These are phyloP conservation scores for Cremastinae sp. DNA, from an alignment of 2,888 invertebrate genomes.

Conservation along the genomic window DNA sequence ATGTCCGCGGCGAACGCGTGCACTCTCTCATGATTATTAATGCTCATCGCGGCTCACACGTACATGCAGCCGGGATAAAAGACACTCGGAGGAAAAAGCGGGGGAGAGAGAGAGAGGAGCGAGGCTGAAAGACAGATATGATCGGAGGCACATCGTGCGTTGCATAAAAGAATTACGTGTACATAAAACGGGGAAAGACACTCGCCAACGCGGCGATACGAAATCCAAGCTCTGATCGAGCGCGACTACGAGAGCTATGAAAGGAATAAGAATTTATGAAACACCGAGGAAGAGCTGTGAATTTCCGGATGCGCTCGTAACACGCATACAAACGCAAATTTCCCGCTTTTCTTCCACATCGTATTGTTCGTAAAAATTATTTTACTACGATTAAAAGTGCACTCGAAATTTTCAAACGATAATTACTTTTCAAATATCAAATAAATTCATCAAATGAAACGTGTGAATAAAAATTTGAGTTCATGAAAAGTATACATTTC, in stretches of 20 bases:
- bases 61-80: constrained; percentile 9
- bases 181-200: constrained; percentile 12
- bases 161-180: constrained; percentile 71
- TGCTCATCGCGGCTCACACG: constrained; percentile 38
- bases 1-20: constrained; percentile 53
- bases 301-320: constrained; percentile 53
- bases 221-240: constrained; percentile 24
- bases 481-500: too few relatives aligned
- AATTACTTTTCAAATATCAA: too few relatives aligned
- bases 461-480: too few relatives aligned
- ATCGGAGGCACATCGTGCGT: constrained; percentile 70
- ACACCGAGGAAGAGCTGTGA: constrained; percentile 22
- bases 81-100: constrained; percentile 4
- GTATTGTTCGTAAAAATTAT: too few relatives aligned
- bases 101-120: constrained; percentile 42
- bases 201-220: constrained; percentile 20
- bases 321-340: constrained; percentile 45
- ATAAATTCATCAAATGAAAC: too few relatives aligned
- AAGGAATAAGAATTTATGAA: constrained; percentile 36
- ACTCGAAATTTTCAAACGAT: too few relatives aligned
- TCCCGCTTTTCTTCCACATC: neutral
- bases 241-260: constrained; percentile 24
- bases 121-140: constrained; percentile 61
- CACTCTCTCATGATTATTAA: constrained; percentile 62
- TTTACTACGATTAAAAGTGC: too few relatives aligned